phyloP scores from a whole-genome alignment of 2,888 invertebrate genomes.

The Drosophila anomalata region DNA sequence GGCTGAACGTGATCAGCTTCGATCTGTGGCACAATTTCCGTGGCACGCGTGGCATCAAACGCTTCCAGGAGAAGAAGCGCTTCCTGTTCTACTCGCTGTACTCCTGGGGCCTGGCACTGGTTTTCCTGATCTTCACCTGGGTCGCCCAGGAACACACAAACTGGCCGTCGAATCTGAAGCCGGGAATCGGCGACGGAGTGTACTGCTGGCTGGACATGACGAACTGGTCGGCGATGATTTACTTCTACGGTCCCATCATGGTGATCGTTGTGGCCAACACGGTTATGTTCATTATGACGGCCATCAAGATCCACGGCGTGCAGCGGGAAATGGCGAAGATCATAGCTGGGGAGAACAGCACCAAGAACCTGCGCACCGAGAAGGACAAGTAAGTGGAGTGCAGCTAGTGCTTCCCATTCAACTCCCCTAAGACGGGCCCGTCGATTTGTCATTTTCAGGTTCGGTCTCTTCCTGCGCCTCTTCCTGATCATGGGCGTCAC shows the following conservation, averaged over 20 bases:
- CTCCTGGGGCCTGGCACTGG: conserved; percentile 80
- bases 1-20: conserved; percentile 94
- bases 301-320: conserved; percentile 81
- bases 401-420: conserved; percentile 5
- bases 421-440: conserved; percentile 8
- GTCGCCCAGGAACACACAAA: conserved; percentile 76
- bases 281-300: conserved; percentile 82
- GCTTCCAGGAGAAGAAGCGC: conserved; percentile 80
- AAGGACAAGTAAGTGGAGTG: conserved; percentile 80
- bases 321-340: conserved; percentile 82
- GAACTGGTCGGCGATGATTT: conserved; percentile 81
- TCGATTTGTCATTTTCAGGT: conserved; percentile 84
- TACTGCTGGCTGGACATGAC: conserved; percentile 86
- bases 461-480: conserved; percentile 90
- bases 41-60: conserved; percentile 78
- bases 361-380: conserved; percentile 81
- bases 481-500: conserved; percentile 94
- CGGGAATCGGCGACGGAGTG: conserved; percentile 85
- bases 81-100: conserved; percentile 82
- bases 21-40: conserved; percentile 90
- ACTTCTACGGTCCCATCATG: conserved; percentile 81
- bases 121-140: conserved; percentile 71
- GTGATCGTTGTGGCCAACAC: conserved; percentile 80
- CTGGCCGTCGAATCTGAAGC: conserved; percentile 80
- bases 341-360: conserved; percentile 81